Percentiles rank a stretch among this genome's conserved stretches.
Evolutionary conservation across 2,888 invertebrate species (phyloP).

Genomic region (Morinoia aosen): DNA sequence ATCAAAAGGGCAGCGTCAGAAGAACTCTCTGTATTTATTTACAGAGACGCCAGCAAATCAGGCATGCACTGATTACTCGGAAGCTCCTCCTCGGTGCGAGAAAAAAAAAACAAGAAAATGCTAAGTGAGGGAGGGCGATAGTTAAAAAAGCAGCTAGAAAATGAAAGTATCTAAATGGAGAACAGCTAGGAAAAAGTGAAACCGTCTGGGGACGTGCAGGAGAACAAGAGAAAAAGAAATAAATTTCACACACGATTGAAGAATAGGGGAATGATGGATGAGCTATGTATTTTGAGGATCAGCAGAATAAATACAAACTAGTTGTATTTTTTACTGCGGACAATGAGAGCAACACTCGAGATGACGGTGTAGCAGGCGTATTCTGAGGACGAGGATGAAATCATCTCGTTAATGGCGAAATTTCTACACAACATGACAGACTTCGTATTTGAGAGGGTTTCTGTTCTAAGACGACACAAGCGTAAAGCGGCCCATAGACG

Average conservation of each 20-base stretch:
- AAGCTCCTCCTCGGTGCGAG: not conserved
- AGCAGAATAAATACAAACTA: not conserved
- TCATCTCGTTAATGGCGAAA: not conserved
- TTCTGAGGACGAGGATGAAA: not conserved
- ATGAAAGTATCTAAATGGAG: not conserved
- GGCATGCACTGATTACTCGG: not conserved
- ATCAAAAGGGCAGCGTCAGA: constrained; percentile 2
- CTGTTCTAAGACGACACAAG: too few species aligned
- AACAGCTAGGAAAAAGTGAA: not conserved
- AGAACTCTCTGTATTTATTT: not conserved
- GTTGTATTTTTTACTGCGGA: not conserved
- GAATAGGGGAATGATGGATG: not conserved
- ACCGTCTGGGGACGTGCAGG: not conserved
- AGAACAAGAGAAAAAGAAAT: not conserved
- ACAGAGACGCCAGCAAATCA: constrained; percentile 12
- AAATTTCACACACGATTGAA: not conserved
- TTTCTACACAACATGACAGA: not conserved
- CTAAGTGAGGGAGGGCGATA: not conserved
- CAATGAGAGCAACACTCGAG: not conserved
- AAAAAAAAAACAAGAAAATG: not conserved
- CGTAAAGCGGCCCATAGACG: too few species aligned
- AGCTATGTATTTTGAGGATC: not conserved
- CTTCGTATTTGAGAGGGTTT: too few species aligned
- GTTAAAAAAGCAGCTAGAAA: not conserved
- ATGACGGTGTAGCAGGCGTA: not conserved